phyloP scores from a whole-genome alignment of 2,113 vertebrate genomes.

The Mus pahari region DNA sequence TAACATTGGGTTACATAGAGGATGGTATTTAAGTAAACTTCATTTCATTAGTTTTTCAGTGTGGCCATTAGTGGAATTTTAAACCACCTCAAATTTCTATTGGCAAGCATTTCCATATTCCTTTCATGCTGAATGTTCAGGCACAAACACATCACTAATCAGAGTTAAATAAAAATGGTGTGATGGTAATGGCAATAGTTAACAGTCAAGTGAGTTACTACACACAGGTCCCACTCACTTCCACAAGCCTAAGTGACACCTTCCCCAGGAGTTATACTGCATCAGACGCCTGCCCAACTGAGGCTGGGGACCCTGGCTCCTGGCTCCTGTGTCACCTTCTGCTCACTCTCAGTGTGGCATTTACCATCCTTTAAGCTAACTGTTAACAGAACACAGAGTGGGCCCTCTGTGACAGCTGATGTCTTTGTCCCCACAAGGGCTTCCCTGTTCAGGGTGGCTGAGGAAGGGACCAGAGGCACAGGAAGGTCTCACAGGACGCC shows the following conservation, averaged over 20 bases:
- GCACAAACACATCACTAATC: not conserved
- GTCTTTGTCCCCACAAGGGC: not conserved
- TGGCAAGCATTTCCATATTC: not conserved
- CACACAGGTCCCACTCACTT: not conserved
- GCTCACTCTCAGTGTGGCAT: not conserved
- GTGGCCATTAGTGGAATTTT: not conserved
- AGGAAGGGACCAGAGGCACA: not conserved
- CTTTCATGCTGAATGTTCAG: not conserved
- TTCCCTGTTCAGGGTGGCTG: not conserved
- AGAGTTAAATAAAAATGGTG: not conserved
- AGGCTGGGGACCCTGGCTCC: not conserved
- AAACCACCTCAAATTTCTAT: not conserved
- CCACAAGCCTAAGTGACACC: not conserved
- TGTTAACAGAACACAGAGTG: not conserved
- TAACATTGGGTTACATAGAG: constrained; percentile 31
- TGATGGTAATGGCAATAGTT: not conserved
- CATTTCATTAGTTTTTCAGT: not conserved
- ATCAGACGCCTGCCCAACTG: not conserved
- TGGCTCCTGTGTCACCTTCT: not conserved
- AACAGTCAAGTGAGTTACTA: not conserved
- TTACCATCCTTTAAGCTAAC: not conserved
- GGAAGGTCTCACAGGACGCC: not conserved
- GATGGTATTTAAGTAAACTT: constrained; percentile 16
- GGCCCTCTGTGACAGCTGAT: not conserved
- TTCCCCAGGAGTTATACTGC: not conserved